Evolutionary conservation across 2,113 vertebrate species (phyloP).

Genomic region (Pterocles orientalis): DNA sequence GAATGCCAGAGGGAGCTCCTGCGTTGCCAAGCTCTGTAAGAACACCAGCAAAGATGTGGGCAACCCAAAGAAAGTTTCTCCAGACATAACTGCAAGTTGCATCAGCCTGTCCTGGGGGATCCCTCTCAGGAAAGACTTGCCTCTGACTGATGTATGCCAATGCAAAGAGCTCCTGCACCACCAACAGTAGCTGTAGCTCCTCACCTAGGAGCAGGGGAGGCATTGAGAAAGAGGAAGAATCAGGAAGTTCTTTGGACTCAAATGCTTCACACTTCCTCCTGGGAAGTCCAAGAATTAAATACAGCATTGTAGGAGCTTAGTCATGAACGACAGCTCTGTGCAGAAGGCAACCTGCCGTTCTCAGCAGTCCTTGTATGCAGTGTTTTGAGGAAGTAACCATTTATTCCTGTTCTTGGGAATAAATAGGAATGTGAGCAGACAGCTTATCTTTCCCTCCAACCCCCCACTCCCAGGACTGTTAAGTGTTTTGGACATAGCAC

Average conservation of each 20-base stretch:
- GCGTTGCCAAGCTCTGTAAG: rapidly evolving
- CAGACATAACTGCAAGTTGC: not conserved
- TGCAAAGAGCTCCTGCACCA: not conserved
- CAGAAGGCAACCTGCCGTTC: conserved; percentile 44
- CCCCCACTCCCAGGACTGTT: not conserved
- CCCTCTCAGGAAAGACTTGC: not conserved
- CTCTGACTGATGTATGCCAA: not conserved
- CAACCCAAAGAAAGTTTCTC: not conserved
- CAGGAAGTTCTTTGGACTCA: not conserved
- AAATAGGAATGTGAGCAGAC: not conserved
- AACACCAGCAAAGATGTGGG: not conserved
- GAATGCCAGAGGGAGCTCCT: not conserved
- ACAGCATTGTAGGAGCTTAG: not conserved
- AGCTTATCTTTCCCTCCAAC: not conserved
- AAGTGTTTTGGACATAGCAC: conserved; percentile 66
- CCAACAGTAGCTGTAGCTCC: not conserved
- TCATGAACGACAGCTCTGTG: not conserved
- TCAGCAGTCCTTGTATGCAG: conserved; percentile 30
- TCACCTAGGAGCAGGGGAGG: not conserved
- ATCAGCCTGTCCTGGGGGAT: not conserved
- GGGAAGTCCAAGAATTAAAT: conserved; percentile 53
- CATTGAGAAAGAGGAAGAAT: not conserved
- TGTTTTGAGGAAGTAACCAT: conserved; percentile 49
- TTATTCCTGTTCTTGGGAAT: conserved; percentile 18
- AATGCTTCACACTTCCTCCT: not conserved